Base-by-base conservation (phyloP, 2,888 invertebrate genomes). In the Eupithecia tripunctaria region DNA sequence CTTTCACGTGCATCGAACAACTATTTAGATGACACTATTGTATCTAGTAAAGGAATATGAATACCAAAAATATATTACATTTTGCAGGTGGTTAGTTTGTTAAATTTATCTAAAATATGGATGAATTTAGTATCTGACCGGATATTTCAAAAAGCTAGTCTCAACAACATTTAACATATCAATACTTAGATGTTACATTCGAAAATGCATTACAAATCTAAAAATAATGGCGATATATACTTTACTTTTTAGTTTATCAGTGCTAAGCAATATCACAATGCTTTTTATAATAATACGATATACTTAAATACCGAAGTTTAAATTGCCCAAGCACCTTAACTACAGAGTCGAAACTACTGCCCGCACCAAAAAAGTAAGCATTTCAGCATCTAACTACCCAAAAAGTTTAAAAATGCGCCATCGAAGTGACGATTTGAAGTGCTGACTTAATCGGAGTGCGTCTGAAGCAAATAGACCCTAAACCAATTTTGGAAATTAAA, bases 41-140 rank as follows among this genome's bases (percentile, higher is more conserved):
- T 51, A 56, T 87, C 90, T 92, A 92, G 92, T 93, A 93, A 93
- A 92, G 93, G 92, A 92, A 93, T 92, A 93, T 92, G 93, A 90
- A 85, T 65, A 70, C 51, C 62, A 59, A 75, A 77, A 66, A 72
- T 67, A 72, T 73, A 68, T 43, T 32, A 71, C 43, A 71, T 51
- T 72, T 66, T 21, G 73, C 51, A 62, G 59, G 18, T 41, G 68
- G 71, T 72, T 71, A 65, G 72, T 68, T 70, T 74, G 70, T 71
- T 72, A 72, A 41, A 63, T 47, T 60, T 27, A 29, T 51, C 15
- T 41, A 38, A 68, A 59, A 32, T 74, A 69, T 59, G 29, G 47
- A 73, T 70, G 65, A 32, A 65, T 76, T 77, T 72, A 21, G 32
- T 74, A 72, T 64, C 36, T 69, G 88, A 91, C 92, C 92, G 89